Conservation (phyloP, 2,888 invertebrate species). For the Lapara coniferarum region DNA sequence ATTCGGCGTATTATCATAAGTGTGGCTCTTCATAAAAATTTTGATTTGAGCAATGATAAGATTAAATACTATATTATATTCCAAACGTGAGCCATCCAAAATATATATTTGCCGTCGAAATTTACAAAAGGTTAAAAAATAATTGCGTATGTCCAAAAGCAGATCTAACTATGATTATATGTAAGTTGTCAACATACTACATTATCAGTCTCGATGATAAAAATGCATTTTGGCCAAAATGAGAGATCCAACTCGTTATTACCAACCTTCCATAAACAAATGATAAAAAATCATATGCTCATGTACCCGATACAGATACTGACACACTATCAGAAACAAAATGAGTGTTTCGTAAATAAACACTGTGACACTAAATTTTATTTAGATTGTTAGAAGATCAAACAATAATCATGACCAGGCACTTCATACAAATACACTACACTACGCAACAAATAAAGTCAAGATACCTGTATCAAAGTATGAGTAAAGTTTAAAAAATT, state of each 20-base stretch:
- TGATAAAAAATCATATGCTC: slow-evolving; percentile 57
- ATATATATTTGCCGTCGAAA: slow-evolving; percentile 74
- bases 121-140: slow-evolving; percentile 75
- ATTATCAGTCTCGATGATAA: slow-evolving; percentile 81
- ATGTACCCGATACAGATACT: slow-evolving; percentile 72
- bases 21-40: slow-evolving; percentile 77
- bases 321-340: slow-evolving; percentile 36
- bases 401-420: slow-evolving; percentile 47
- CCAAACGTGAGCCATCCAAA: slow-evolving; percentile 81
- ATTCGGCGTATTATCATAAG: slow-evolving; percentile 71
- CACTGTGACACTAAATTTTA: slow-evolving; percentile 16
- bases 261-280: slow-evolving; percentile 44
- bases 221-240: slow-evolving; percentile 81
- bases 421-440: slow-evolving; percentile 49
- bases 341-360: slow-evolving; percentile 25
- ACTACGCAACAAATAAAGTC: slow-evolving; percentile 64
- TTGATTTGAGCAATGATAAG: slow-evolving; percentile 79
- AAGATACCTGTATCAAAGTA: slow-evolving; percentile 77
- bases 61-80: slow-evolving; percentile 69
- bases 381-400: slow-evolving; percentile 30
- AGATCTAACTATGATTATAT: slow-evolving; percentile 76
- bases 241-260: slow-evolving; percentile 74
- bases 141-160: slow-evolving; percentile 74
- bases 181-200: slow-evolving; percentile 75
- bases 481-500: slow-evolving; percentile 74